A percentile compares a stretch with the other conserved stretches of the same genome.
Evolutionary conservation across 2,797 vertebrate species (phyloP).

Genomic region (Lepus oiostolus): DNA sequence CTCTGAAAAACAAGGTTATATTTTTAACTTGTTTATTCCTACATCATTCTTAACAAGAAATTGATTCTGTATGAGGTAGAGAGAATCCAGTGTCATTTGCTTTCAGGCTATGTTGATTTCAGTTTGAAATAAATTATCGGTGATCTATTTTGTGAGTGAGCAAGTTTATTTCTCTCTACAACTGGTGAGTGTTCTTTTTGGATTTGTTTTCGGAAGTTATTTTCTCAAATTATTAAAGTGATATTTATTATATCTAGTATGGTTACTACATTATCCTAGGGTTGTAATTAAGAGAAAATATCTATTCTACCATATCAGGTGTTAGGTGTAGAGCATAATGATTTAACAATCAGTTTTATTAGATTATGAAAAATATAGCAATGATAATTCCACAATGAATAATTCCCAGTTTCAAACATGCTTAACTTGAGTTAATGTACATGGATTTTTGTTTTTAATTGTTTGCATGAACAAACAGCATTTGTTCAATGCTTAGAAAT

Average conservation of each 20-base stretch:
- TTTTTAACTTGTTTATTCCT: slow-evolving; percentile 68
- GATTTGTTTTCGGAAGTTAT: slow-evolving; percentile 13
- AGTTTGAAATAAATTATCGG: slow-evolving; percentile 69
- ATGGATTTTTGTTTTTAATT: neutral
- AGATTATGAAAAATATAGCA: neutral
- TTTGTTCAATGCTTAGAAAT: neutral
- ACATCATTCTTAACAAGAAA: slow-evolving; percentile 11
- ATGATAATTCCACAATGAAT: neutral
- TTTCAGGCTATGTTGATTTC: slow-evolving; percentile 70
- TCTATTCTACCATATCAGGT: neutral
- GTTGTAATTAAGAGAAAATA: neutral
- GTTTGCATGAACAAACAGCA: neutral
- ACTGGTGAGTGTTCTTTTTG: neutral
- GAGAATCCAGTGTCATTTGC: slow-evolving; percentile 34
- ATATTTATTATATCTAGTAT: neutral
- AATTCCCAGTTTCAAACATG: neutral
- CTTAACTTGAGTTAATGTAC: neutral
- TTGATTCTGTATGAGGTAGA: neutral
- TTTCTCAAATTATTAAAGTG: neutral
- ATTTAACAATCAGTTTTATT: neutral
- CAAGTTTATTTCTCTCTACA: slow-evolving; percentile 48
- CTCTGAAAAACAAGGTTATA: slow-evolving; percentile 73
- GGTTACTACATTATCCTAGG: neutral
- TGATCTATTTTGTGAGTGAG: neutral
- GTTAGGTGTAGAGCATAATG: too few species aligned